Conservation (phyloP, 2,888 invertebrate species). For the Neelides folsomi region DNA sequence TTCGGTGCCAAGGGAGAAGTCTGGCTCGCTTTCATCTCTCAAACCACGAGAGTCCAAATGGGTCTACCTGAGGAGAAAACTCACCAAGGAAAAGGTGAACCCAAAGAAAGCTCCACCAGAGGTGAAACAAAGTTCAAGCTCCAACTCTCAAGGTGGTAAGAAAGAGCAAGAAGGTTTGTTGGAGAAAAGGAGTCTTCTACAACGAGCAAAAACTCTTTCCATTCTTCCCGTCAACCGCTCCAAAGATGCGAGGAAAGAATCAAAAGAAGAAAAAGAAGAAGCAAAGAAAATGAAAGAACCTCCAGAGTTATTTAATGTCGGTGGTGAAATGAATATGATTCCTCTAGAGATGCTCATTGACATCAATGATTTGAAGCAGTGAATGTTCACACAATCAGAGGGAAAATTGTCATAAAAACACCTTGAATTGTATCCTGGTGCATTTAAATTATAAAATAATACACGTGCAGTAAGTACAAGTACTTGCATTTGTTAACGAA, state of each 20-base stretch:
- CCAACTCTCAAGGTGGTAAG: not conserved
- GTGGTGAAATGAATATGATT: slow-evolving; percentile 33
- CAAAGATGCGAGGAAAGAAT: slow-evolving; percentile 16
- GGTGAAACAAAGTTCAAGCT: not conserved
- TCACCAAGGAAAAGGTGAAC: slow-evolving; percentile 23
- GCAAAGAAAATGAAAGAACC: slow-evolving; percentile 18
- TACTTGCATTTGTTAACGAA: too few species aligned
- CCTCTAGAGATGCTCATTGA: slow-evolving; percentile 32
- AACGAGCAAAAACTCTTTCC: slow-evolving; percentile 32
- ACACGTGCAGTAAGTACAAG: too few species aligned
- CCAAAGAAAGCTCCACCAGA: slow-evolving; percentile 4
- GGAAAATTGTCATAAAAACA: too few species aligned
- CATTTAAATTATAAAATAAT: too few species aligned
- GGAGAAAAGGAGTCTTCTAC: slow-evolving; percentile 28
- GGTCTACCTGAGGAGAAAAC: slow-evolving; percentile 31
- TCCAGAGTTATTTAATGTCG: slow-evolving; percentile 33
- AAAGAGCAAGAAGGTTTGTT: slow-evolving; percentile 9
- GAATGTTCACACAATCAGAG: not conserved
- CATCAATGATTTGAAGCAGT: slow-evolving; percentile 29
- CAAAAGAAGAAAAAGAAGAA: slow-evolving; percentile 10
- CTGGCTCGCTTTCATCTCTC: slow-evolving; percentile 31
- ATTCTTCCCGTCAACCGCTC: slow-evolving; percentile 27
- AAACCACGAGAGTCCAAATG: slow-evolving; percentile 31
- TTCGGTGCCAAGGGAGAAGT: slow-evolving; percentile 17
- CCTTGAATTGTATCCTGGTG: too few species aligned